These are phyloP conservation scores for Limenitis camilla DNA, from an alignment of 2,888 invertebrate species.

Conservation along the genomic window DNA sequence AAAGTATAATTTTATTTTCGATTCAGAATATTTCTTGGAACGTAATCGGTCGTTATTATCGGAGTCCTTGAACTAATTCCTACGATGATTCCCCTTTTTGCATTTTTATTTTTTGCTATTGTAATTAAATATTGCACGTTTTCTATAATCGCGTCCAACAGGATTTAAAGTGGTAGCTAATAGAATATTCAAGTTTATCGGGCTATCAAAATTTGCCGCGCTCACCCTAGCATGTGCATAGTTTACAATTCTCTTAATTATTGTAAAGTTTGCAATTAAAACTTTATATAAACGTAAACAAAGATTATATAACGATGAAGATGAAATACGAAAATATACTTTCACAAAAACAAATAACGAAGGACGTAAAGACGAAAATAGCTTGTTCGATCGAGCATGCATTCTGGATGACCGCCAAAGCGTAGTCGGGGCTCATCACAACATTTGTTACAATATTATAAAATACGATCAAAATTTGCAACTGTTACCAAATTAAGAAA, in stretches of 20 bases:
- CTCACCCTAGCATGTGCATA: too few relatives aligned
- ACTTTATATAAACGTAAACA: constrained; percentile 4
- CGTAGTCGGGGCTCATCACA: constrained; percentile 1
- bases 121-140: background rate
- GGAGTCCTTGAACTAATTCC: background rate
- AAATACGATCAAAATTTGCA: background rate
- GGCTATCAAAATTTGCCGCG: too few relatives aligned
- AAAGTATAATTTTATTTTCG: background rate
- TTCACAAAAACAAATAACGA: constrained; percentile 47
- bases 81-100: background rate
- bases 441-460: constrained; percentile 3
- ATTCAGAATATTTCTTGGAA: background rate
- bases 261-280: too few relatives aligned
- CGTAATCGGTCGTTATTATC: background rate
- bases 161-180: too few relatives aligned
- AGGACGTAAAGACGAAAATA: constrained; percentile 57
- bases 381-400: constrained; percentile 47
- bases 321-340: constrained; percentile 41
- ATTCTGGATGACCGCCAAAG: constrained; percentile 48
- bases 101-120: background rate
- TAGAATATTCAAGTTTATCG: too few relatives aligned
- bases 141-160: background rate
- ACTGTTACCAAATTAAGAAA: too few relatives aligned
- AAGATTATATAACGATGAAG: constrained; percentile 30
- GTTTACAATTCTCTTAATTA: too few relatives aligned